Percentiles rank a stretch among this genome's conserved stretches.
Conservation (phyloP, 2,888 invertebrate genomes). For the Spialia ferax region DNA sequence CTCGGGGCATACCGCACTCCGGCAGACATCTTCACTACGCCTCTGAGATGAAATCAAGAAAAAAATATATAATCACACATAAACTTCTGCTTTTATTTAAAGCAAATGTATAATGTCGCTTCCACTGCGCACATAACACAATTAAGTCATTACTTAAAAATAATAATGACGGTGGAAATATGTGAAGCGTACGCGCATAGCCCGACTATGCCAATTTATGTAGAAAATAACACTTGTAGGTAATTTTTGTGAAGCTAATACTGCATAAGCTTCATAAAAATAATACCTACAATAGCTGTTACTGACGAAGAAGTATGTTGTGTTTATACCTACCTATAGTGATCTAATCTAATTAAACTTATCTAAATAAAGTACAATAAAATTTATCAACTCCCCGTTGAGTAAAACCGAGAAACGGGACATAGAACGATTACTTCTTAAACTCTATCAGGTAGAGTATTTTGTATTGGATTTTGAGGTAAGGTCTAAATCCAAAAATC, state of each 20-base stretch:
- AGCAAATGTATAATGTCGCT: constrained; percentile 18
- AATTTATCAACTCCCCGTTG: not conserved
- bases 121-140: constrained; percentile 25
- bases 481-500: too few species aligned
- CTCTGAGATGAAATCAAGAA: constrained; percentile 25
- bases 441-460: too few species aligned
- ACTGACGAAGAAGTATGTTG: too few species aligned
- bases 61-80: constrained; percentile 25
- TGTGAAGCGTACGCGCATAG: not conserved
- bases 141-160: constrained; percentile 30
- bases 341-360: too few species aligned
- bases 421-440: too few species aligned
- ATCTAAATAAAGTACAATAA: not conserved
- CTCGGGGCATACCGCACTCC: constrained; percentile 62
- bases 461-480: too few species aligned
- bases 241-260: not conserved
- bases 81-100: constrained; percentile 24
- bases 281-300: too few species aligned
- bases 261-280: too few species aligned
- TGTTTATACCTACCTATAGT: too few species aligned
- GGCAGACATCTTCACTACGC: constrained; percentile 67
- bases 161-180: constrained; percentile 14
- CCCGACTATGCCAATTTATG: not conserved
- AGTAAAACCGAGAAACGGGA: too few species aligned
- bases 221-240: not conserved